phyloP scores from a whole-genome alignment of 2,113 vertebrate genomes.

The Misgurnus mizolepis region DNA sequence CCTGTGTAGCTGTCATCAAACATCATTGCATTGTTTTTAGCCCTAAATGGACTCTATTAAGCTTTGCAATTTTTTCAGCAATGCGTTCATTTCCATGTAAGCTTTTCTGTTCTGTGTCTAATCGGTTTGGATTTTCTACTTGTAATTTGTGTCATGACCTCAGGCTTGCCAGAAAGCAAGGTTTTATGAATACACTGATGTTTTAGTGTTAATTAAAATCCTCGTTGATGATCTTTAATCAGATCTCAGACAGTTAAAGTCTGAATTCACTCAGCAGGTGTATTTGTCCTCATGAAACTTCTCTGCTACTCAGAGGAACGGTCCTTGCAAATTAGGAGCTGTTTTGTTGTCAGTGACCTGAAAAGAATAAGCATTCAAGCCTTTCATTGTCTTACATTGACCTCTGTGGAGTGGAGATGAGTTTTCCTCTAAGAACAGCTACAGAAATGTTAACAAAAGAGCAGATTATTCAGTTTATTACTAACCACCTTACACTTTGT shows the following conservation, averaged over 20 bases:
- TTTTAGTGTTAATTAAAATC: not conserved
- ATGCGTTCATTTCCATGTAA: not conserved
- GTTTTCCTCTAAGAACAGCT: not conserved
- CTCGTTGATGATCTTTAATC: not conserved
- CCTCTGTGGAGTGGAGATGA: not conserved
- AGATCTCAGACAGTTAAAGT: not conserved
- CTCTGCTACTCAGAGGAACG: not conserved
- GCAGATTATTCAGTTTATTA: no score
- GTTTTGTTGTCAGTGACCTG: slow-evolving; percentile 20
- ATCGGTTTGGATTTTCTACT: not conserved
- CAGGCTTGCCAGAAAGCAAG: not conserved
- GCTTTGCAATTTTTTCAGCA: not conserved
- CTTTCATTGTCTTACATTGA: not conserved
- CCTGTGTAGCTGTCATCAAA: not conserved
- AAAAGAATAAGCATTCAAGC: not conserved
- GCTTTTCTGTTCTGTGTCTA: not conserved
- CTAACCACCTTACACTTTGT: no score
- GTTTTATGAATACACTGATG: not conserved
- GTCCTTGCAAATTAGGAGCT: not conserved
- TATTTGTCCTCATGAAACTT: not conserved
- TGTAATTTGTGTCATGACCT: not conserved
- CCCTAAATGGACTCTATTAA: no score
- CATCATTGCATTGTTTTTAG: not conserved
- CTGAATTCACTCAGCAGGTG: not conserved
- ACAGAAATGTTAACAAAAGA: not conserved